These are phyloP conservation scores for Bovichtus diacanthus DNA, from an alignment of 2,797 vertebrate genomes.

Conservation along the genomic window DNA sequence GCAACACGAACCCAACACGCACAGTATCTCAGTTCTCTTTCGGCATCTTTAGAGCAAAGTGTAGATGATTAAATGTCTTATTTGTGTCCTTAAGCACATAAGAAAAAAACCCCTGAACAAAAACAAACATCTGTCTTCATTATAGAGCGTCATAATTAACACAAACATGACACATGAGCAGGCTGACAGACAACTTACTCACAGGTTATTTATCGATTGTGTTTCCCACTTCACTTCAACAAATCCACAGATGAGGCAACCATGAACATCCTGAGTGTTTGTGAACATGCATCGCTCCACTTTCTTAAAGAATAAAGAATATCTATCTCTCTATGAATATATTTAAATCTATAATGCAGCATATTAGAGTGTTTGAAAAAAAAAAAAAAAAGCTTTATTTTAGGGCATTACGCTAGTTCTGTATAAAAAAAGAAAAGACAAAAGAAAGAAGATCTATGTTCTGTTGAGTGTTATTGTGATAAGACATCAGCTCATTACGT, in stretches of 20 bases:
- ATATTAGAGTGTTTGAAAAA: slow-evolving; percentile 68
- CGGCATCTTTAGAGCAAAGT: neutral
- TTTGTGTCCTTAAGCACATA: slow-evolving; percentile 8
- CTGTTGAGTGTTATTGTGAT: slow-evolving; percentile 68
- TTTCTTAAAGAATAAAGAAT: slow-evolving; percentile 64
- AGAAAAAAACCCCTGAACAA: slow-evolving; percentile 3
- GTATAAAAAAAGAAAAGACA: slow-evolving; percentile 60
- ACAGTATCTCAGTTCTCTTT: slow-evolving; percentile 7
- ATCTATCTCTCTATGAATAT: slow-evolving; percentile 64
- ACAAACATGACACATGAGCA: no score
- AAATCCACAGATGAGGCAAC: slow-evolving; percentile 34
- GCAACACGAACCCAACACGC: neutral
- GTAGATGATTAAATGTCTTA: neutral
- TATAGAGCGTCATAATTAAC: neutral
- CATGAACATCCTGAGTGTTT: slow-evolving; percentile 48
- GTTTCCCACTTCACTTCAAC: slow-evolving; percentile 15
- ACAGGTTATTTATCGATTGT: slow-evolving; percentile 6
- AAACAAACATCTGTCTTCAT: slow-evolving; percentile 7
- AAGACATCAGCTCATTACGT: slow-evolving; percentile 62
- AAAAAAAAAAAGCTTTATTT: slow-evolving; percentile 72
- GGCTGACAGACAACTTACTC: neutral
- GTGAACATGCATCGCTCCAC: slow-evolving; percentile 58
- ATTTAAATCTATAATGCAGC: slow-evolving; percentile 77
- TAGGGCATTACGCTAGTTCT: slow-evolving; percentile 78
- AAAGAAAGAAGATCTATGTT: slow-evolving; percentile 61